A percentile compares a stretch with the other conserved stretches of the same genome.
phyloP scores from a whole-genome alignment of 1,140 invertebrate species.

The Tetragonula clypearis region DNA sequence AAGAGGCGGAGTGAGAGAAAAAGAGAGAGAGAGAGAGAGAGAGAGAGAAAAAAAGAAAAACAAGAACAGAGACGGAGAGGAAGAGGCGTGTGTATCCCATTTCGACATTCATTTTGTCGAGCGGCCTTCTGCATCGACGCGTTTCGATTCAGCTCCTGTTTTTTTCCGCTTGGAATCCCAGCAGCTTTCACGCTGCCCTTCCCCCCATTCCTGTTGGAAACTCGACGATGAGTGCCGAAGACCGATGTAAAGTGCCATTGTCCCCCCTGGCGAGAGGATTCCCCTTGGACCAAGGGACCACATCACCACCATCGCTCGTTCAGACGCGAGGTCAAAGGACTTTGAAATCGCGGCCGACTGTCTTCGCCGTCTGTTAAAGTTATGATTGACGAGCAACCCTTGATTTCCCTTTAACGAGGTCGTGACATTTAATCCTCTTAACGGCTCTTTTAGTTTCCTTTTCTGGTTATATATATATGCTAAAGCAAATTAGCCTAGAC shows the following conservation, averaged over 20 bases:
- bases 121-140: constrained; percentile 20
- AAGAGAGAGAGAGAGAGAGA: too few relatives aligned
- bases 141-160: constrained; percentile 30
- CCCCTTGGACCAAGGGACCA: neutral
- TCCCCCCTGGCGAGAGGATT: neutral
- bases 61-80: neutral
- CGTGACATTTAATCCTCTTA: neutral
- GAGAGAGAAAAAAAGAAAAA: too few relatives aligned
- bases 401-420: neutral
- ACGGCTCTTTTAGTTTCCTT: neutral
- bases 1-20: neutral
- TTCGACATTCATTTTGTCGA: constrained; percentile 16
- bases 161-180: neutral
- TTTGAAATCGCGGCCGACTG: neutral
- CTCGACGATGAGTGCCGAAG: neutral
- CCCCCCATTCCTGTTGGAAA: neutral
- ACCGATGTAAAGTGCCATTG: constrained; percentile 24
- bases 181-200: neutral
- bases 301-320: too few relatives aligned
- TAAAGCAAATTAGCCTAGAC: constrained; percentile 2
- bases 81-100: neutral
- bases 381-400: neutral
- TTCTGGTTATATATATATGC: too few relatives aligned
- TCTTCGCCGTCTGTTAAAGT: neutral
- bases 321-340: neutral